Evolutionary conservation across 2,113 vertebrate species (phyloP).

Genomic region (Morone chrysops): DNA sequence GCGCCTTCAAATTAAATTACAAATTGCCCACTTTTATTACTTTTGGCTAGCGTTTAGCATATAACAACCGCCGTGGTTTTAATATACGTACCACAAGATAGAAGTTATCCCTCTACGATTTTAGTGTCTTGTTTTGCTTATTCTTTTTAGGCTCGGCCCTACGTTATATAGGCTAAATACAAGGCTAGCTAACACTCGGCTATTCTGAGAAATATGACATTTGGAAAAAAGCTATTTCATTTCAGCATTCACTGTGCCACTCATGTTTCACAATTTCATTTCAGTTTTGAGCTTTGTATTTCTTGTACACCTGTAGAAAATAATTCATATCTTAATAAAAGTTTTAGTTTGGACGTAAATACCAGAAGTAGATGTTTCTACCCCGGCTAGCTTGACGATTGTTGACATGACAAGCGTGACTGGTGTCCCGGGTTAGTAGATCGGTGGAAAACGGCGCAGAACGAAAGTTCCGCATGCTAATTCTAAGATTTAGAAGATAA

Average conservation of each 20-base stretch:
- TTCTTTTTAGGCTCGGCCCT: neutral
- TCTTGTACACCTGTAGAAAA: neutral
- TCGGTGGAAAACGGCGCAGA: neutral
- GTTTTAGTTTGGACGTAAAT: constrained; percentile 17
- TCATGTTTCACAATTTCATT: too few relatives aligned
- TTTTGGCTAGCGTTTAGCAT: neutral
- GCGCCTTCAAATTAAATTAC: neutral
- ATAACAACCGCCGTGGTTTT: neutral
- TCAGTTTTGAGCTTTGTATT: neutral
- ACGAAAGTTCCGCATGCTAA: constrained; percentile 27
- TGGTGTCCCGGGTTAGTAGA: neutral
- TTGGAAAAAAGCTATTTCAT: too few relatives aligned
- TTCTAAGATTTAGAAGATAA: too few relatives aligned
- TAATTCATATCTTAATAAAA: neutral
- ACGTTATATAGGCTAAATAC: neutral
- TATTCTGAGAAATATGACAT: neutral
- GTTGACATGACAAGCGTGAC: constrained; percentile 30
- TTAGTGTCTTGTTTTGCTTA: neutral
- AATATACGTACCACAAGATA: neutral
- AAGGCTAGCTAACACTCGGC: neutral
- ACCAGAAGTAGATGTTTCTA: neutral
- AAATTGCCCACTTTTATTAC: neutral
- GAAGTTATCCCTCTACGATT: neutral
- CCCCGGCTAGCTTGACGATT: neutral
- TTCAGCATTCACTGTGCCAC: neutral